These are phyloP conservation scores for Neostethus bicornis DNA, from an alignment of 2,797 vertebrate genomes.

Conservation along the genomic window DNA sequence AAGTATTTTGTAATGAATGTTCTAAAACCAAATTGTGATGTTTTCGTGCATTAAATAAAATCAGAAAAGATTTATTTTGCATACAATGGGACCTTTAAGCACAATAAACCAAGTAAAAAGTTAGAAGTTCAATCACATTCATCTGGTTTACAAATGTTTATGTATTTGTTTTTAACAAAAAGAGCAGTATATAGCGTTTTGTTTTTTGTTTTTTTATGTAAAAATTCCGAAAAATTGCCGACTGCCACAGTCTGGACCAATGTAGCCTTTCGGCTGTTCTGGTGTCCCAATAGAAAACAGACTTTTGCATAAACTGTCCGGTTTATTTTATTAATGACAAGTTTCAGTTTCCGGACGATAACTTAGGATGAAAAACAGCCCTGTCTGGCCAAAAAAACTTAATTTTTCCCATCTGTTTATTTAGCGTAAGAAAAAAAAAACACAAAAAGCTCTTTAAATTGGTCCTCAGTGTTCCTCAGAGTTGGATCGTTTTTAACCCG, in stretches of 20 bases:
- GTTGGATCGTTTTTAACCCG: constrained; percentile 38
- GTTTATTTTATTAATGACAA: constrained; percentile 34
- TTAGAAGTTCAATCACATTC: too few species aligned
- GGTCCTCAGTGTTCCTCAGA: constrained; percentile 65
- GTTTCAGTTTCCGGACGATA: constrained; percentile 28
- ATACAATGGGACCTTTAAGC: too few species aligned
- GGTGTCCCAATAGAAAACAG: constrained; percentile 2
- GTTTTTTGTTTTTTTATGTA: too few species aligned
- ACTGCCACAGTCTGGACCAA: neutral
- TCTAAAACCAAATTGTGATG: too few species aligned
- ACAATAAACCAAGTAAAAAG: too few species aligned
- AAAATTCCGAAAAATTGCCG: too few species aligned
- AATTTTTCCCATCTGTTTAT: constrained; percentile 21
- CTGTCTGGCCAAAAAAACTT: constrained; percentile 22
- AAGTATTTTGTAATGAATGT: too few species aligned
- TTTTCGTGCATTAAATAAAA: too few species aligned
- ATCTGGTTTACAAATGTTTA: too few species aligned
- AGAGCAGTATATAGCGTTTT: too few species aligned
- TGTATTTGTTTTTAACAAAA: too few species aligned
- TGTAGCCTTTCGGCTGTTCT: neutral
- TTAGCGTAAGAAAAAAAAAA: constrained; percentile 16
- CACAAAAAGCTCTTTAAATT: constrained; percentile 21
- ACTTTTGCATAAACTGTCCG: constrained; percentile 12
- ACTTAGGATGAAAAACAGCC: constrained; percentile 39
- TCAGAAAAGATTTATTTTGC: too few species aligned